Base-by-base conservation (phyloP, 2,888 invertebrate genomes). In the Crossocerus cetratus region DNA sequence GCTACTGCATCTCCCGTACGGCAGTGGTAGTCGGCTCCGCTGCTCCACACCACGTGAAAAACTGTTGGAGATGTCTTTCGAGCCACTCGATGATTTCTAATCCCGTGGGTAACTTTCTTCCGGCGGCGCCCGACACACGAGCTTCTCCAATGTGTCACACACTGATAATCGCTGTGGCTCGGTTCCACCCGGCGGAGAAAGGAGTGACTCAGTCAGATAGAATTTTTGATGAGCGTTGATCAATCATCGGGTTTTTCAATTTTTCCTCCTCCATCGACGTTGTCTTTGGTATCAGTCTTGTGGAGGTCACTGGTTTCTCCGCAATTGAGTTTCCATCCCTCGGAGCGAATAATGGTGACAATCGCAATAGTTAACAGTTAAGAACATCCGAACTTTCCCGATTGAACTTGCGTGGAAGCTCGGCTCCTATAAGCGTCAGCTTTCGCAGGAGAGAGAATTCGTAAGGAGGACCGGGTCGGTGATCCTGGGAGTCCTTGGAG, bases 141-240 rank as follows among this genome's bases (percentile, higher is more conserved):
- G 14, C 14, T n/a, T 2, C 16, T 14, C 42, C 16, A 42, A 4
- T 32, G 5, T 32, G 54, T 3, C 62, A 71, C 58, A 58, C 20
- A 3, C 21, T 3, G 13, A 53, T 22, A 42, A 55, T 14, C 70
- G n/a, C n/a, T n/a, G n/a, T n/a, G n/a, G n/a, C n/a, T n/a, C n/a
- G 55, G 45, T 60, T 72, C 72, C 70, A 59, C 49, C 11, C 44
- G 16, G 42, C 0, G 56, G 53, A 20, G 59, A 49, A 49, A 45
- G 42, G 20, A 21, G 18, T 32, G 65, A 72, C 8, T 65, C 72
- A 55, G 63, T 13, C 44, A 63, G 21, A 60, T 45, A 64, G 44
- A 69, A 63, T 64, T 56, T 59, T 21, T 59, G 59, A 69, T 63
- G 11, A 57, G 16, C 58, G 11, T 32, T 21, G 53, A 54, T 44